Percentiles rank a stretch among this genome's conserved stretches.
phyloP scores from a whole-genome alignment of 2,797 vertebrate species.

The Kryptolebias ocellatus region DNA sequence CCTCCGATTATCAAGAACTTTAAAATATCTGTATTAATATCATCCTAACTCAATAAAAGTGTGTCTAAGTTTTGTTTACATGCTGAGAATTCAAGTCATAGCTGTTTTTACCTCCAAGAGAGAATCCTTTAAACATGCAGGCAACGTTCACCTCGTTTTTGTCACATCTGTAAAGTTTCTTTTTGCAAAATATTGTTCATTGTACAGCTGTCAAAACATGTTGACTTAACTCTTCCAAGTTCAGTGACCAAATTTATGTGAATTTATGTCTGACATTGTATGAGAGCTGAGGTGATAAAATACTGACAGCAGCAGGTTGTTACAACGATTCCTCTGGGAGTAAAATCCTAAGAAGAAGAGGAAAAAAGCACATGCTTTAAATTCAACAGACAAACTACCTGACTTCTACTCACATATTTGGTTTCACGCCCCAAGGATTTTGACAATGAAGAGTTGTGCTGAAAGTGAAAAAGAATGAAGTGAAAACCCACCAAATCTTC shows the following conservation, averaged over 20 bases:
- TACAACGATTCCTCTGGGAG: neutral
- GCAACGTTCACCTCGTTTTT: neutral
- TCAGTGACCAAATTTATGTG: neutral
- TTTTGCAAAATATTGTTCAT: neutral
- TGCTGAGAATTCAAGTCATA: neutral
- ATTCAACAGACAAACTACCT: neutral
- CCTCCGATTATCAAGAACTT: too few species aligned
- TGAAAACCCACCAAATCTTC: neutral
- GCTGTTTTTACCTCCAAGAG: neutral
- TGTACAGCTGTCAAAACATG: neutral
- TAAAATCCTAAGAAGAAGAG: neutral
- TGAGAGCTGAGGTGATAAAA: neutral
- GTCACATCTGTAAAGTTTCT: neutral
- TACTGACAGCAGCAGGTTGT: neutral
- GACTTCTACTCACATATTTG: conserved; percentile 90
- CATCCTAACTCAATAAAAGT: neutral
- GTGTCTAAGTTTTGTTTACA: too few species aligned
- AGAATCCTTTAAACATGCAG: neutral
- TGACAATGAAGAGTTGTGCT: conserved; percentile 74
- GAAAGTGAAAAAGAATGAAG: conserved; percentile 23
- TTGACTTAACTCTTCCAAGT: neutral
- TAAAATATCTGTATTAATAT: neutral
- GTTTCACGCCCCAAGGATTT: conserved; percentile 92
- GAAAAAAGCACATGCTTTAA: neutral
- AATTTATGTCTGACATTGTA: neutral